phyloP scores from a whole-genome alignment of 2,797 vertebrate species.

The Phyllotis vaccarum region DNA sequence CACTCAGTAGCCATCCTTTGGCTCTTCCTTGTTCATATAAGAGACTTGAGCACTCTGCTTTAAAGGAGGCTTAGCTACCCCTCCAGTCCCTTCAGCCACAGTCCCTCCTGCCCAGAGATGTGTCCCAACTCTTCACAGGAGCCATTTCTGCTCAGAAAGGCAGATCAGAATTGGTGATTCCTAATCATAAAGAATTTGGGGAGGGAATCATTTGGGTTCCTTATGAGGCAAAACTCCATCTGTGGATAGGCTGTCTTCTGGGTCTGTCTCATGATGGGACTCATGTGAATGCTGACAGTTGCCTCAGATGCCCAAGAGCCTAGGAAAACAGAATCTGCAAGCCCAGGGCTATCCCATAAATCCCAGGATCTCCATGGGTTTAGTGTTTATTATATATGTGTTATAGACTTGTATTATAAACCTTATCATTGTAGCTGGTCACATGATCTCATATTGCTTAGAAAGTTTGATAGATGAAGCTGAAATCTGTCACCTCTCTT shows the following conservation, averaged over 20 bases:
- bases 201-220: neutral
- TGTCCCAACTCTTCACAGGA: neutral
- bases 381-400: neutral
- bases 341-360: neutral
- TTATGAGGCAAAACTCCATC: neutral
- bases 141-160: constrained; percentile 26
- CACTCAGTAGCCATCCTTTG: too few relatives aligned
- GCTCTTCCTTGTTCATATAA: neutral
- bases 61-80: neutral
- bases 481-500: neutral
- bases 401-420: constrained; percentile 7
- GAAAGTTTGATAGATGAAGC: neutral
- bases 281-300: neutral
- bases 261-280: neutral
- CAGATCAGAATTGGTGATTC: constrained; percentile 9
- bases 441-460: neutral
- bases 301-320: neutral
- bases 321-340: constrained; percentile 62
- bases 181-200: neutral
- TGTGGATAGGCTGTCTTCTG: neutral
- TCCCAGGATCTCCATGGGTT: neutral
- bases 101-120: neutral
- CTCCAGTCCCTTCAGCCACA: neutral
- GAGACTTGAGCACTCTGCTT: neutral
- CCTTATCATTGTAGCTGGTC: neutral